These are phyloP conservation scores for Eurois occulta DNA, from an alignment of 2,888 invertebrate species.

Conservation along the genomic window DNA sequence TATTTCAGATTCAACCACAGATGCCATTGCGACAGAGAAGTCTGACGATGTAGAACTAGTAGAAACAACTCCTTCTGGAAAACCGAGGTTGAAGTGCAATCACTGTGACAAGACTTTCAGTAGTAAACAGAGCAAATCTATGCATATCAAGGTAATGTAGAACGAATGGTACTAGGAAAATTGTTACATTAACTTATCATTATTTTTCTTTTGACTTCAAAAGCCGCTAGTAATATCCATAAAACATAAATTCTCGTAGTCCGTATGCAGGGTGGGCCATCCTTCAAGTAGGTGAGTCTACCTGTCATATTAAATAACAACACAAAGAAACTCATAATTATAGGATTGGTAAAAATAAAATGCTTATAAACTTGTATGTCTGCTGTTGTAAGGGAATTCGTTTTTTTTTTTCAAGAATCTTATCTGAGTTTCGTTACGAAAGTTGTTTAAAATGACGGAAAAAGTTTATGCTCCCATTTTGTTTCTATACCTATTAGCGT, in stretches of 20 bases:
- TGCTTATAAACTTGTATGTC: no score
- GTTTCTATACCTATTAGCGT: neutral
- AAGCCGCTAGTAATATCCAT: neutral
- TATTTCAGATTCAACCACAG: constrained; percentile 47
- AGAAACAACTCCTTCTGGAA: constrained; percentile 61
- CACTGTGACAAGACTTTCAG: constrained; percentile 91
- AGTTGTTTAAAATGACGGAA: no score
- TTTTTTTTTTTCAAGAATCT: no score
- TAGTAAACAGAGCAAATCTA: constrained; percentile 91
- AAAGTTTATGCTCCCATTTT: neutral
- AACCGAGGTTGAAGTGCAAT: constrained; percentile 85
- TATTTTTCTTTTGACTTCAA: neutral
- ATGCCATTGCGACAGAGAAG: constrained; percentile 37
- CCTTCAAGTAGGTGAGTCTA: neutral
- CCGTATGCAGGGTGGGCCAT: no score
- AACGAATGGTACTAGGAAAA: neutral
- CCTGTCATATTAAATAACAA: no score
- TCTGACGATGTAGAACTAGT: constrained; percentile 52
- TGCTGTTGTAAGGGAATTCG: no score
- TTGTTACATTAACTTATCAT: neutral
- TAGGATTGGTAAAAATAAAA: no score
- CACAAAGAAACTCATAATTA: no score
- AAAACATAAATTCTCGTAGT: no score
- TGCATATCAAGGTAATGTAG: constrained; percentile 87
- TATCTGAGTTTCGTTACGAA: no score